Percentiles rank a stretch among this genome's conserved stretches.
These are phyloP conservation scores for Yponomeuta sedellus DNA, from an alignment of 2,888 invertebrate genomes.

Conservation along the genomic window DNA sequence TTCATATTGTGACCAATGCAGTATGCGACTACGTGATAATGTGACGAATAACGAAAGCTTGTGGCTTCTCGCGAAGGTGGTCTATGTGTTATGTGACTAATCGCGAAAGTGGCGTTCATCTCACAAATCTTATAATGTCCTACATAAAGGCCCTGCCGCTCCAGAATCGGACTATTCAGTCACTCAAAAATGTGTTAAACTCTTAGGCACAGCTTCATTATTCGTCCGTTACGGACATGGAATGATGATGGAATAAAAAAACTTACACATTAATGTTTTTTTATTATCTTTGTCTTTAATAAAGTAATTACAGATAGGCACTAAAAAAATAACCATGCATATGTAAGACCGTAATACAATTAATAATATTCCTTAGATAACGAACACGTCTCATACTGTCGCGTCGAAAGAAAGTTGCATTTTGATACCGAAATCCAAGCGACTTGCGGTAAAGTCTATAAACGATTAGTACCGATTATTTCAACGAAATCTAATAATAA, in stretches of 20 bases:
- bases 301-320: slow-evolving; percentile 77
- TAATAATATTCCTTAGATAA: slow-evolving; percentile 66
- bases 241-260: slow-evolving; percentile 43
- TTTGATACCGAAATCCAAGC: neutral
- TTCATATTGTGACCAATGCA: too few relatives aligned
- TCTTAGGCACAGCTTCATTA: too few relatives aligned
- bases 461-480: slow-evolving; percentile 28
- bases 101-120: too few relatives aligned
- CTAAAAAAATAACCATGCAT: slow-evolving; percentile 76
- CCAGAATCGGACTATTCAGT: too few relatives aligned
- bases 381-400: slow-evolving; percentile 42
- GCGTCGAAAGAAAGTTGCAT: slow-evolving; percentile 24
- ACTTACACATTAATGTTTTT: slow-evolving; percentile 61
- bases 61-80: too few relatives aligned
- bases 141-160: too few relatives aligned
- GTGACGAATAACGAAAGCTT: too few relatives aligned
- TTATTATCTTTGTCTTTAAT: slow-evolving; percentile 77
- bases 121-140: too few relatives aligned
- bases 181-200: too few relatives aligned
- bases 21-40: too few relatives aligned
- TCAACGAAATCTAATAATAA: neutral
- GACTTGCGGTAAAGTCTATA: slow-evolving; percentile 23
- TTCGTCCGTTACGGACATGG: too few relatives aligned
- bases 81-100: too few relatives aligned
- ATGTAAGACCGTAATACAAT: slow-evolving; percentile 73